These are phyloP conservation scores for Pyrocoelia pectoralis DNA, from an alignment of 2,888 invertebrate species.

Conservation along the genomic window DNA sequence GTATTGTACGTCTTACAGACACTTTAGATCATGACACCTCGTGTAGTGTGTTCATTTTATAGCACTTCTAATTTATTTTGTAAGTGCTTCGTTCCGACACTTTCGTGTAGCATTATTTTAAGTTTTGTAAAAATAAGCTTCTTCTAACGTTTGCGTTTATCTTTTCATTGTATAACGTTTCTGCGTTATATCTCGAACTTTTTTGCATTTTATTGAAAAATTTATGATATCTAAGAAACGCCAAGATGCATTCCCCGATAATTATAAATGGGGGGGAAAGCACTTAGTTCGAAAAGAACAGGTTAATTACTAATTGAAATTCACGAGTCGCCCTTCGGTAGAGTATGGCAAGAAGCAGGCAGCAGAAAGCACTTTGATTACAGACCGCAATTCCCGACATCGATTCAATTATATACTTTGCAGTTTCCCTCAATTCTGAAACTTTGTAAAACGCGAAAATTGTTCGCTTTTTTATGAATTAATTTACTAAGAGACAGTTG, in stretches of 20 bases:
- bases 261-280: not conserved
- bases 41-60: conserved; percentile 8
- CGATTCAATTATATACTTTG: conserved; percentile 48
- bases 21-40: not conserved
- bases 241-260: not conserved
- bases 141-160: too few relatives aligned
- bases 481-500: conserved; percentile 35
- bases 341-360: conserved; percentile 39
- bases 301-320: conserved; percentile 42
- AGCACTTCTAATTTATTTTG: conserved; percentile 7
- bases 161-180: too few relatives aligned
- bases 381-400: conserved; percentile 48
- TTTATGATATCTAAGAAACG: too few relatives aligned
- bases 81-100: conserved; percentile 3
- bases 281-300: conserved; percentile 7
- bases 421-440: conserved; percentile 44
- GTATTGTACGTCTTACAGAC: not conserved
- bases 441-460: conserved; percentile 46
- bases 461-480: conserved; percentile 42
- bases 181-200: too few relatives aligned
- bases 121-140: not conserved
- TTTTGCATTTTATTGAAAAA: too few relatives aligned
- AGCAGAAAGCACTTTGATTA: conserved; percentile 48
- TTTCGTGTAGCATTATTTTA: not conserved
- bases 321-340: conserved; percentile 42